Percentiles rank a stretch among this genome's conserved stretches.
Conservation (phyloP, 2,113 vertebrate species). For the Sprattus sprattus region DNA sequence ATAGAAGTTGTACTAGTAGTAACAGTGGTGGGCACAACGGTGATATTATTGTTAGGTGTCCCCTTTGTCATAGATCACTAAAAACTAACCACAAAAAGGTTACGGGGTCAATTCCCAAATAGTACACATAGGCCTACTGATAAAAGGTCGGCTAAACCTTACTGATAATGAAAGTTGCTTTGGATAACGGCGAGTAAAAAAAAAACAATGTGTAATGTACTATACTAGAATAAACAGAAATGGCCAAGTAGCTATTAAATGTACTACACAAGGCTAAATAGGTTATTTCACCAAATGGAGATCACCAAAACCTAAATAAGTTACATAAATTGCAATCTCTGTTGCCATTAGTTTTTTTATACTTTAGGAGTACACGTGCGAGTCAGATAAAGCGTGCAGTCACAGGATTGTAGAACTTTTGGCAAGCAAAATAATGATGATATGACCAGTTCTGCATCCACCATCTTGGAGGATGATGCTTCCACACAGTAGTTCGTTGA, state of each 20-base stretch:
- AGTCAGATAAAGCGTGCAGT: neutral
- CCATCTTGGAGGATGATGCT: slow-evolving; percentile 78
- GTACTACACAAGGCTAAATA: neutral
- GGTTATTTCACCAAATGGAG: neutral
- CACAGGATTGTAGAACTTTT: neutral
- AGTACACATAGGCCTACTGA: neutral
- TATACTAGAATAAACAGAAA: neutral
- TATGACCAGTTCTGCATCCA: slow-evolving; percentile 49
- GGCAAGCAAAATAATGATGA: neutral
- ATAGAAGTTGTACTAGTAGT: neutral
- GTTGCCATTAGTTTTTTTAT: neutral
- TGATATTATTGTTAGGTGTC: neutral
- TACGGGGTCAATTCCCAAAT: neutral
- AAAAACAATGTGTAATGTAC: neutral
- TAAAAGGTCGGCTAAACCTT: neutral
- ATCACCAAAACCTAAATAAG: neutral
- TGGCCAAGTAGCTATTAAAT: neutral
- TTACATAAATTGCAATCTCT: neutral
- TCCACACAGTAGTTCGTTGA: slow-evolving; percentile 57
- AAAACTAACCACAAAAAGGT: neutral
- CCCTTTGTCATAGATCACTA: neutral
- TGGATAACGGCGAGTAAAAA: neutral
- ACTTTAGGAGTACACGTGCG: neutral
- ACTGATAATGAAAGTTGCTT: neutral
- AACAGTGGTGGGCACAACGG: neutral